Percentiles rank a stretch among this genome's conserved stretches.
Conservation (phyloP, 1,140 invertebrate genomes). For the Apis dorsata region DNA sequence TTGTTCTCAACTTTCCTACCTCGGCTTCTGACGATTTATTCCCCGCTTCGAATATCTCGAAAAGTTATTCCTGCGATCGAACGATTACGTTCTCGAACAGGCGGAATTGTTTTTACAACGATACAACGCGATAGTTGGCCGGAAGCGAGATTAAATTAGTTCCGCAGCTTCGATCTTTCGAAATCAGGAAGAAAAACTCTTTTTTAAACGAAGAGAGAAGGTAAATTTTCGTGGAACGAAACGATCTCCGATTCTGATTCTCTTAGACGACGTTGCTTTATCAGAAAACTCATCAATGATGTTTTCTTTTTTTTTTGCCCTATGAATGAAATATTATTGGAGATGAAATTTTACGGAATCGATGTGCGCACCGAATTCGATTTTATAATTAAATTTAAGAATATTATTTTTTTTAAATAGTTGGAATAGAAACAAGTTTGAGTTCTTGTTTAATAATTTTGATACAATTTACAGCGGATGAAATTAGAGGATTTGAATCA, state of each 20-base stretch:
- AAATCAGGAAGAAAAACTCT: neutral
- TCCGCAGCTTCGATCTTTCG: slow-evolving; percentile 12
- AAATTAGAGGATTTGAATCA: no score
- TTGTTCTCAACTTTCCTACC: neutral
- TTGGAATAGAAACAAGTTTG: no score
- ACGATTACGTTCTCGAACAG: neutral
- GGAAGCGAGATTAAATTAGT: slow-evolving; percentile 25
- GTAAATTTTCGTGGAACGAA: neutral
- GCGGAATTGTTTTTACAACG: slow-evolving; percentile 1
- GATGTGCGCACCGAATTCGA: no score
- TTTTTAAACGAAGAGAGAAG: no score
- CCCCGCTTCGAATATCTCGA: neutral
- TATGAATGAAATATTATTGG: no score
- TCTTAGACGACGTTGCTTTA: neutral
- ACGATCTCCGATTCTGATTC: neutral
- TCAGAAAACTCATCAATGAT: neutral
- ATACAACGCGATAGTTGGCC: neutral
- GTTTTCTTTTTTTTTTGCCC: no score
- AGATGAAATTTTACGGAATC: no score
- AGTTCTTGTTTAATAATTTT: no score
- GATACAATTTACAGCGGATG: no score
- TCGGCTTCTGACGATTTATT: slow-evolving; percentile 6
- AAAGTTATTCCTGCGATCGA: slow-evolving; percentile 18
- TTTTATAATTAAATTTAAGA: no score
- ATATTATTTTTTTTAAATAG: no score